These are phyloP conservation scores for Amphibalanus amphitrite DNA, from an alignment of 1,140 invertebrate genomes.

Conservation along the genomic window DNA sequence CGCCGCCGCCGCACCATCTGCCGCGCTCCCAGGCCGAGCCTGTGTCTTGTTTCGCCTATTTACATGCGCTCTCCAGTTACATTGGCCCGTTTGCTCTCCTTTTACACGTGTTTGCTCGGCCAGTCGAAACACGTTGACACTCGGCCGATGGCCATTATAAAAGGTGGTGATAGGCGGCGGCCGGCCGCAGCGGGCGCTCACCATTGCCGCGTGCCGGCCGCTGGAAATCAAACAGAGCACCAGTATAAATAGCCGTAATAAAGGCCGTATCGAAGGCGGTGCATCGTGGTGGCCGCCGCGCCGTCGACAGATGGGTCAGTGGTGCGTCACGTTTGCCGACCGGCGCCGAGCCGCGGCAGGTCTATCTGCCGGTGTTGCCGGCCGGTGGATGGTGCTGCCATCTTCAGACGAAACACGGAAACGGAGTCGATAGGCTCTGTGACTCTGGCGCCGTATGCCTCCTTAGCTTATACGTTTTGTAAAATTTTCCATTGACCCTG, in stretches of 20 bases:
- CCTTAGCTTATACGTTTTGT: too few species aligned
- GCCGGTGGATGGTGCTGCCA: background rate
- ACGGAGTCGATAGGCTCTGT: too few species aligned
- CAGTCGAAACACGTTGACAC: background rate
- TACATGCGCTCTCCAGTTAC: background rate
- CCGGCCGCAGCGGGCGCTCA: too few species aligned
- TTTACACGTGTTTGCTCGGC: background rate
- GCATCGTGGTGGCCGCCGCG: too few species aligned
- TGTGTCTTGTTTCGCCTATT: slow-evolving; percentile 1
- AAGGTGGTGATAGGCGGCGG: background rate
- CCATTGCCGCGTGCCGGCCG: too few species aligned
- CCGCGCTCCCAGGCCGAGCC: background rate
- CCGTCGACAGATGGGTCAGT: background rate
- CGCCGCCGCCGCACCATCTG: background rate
- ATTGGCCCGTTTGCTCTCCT: background rate
- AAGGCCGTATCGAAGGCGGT: background rate
- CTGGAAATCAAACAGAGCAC: background rate
- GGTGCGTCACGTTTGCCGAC: background rate
- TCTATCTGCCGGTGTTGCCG: background rate
- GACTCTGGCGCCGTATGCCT: too few species aligned
- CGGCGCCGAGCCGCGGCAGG: too few species aligned
- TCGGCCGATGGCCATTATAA: background rate
- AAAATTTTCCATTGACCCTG: too few species aligned
- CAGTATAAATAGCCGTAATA: slow-evolving; percentile 1
- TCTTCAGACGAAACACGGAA: background rate